phyloP scores from a whole-genome alignment of 92 coral and sea anemone species.

The Palythoa grandiflora region DNA sequence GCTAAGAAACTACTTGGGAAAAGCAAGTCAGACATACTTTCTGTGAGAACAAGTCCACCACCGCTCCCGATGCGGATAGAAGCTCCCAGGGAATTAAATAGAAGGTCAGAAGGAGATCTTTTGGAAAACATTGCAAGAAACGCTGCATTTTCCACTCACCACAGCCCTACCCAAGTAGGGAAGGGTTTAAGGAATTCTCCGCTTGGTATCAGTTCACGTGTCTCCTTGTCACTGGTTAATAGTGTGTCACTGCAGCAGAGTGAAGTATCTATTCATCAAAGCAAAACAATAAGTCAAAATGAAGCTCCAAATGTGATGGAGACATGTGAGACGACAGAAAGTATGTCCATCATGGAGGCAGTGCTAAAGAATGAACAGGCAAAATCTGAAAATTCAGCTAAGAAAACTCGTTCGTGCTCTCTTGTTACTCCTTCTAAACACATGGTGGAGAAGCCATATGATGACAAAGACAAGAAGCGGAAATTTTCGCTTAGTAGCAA shows the following conservation, averaged over 20 bases:
- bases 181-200: slow-evolving; percentile 23
- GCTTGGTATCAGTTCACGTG: neutral
- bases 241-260: slow-evolving; percentile 21
- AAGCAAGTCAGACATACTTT: slow-evolving; percentile 35
- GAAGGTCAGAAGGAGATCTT: slow-evolving; percentile 31
- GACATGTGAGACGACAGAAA: neutral
- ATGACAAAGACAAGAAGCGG: slow-evolving; percentile 46
- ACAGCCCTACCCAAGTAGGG: slow-evolving; percentile 28
- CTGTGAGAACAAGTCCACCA: slow-evolving; percentile 25
- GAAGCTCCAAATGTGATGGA: slow-evolving; percentile 10
- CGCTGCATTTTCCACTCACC: neutral
- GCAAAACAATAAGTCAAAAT: neutral
- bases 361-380: neutral
- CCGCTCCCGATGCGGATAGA: slow-evolving; percentile 33
- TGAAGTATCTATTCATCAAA: neutral
- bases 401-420: slow-evolving; percentile 7
- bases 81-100: neutral
- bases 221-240: neutral
- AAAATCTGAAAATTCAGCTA: neutral
- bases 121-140: slow-evolving; percentile 20
- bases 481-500: slow-evolving; percentile 70
- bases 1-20: slow-evolving; percentile 18
- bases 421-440: neutral
- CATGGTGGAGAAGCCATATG: slow-evolving; percentile 33
- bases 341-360: neutral